These are phyloP conservation scores for Microctenopoma steveboyesi DNA, from an alignment of 2,797 vertebrate genomes.

Conservation along the genomic window DNA sequence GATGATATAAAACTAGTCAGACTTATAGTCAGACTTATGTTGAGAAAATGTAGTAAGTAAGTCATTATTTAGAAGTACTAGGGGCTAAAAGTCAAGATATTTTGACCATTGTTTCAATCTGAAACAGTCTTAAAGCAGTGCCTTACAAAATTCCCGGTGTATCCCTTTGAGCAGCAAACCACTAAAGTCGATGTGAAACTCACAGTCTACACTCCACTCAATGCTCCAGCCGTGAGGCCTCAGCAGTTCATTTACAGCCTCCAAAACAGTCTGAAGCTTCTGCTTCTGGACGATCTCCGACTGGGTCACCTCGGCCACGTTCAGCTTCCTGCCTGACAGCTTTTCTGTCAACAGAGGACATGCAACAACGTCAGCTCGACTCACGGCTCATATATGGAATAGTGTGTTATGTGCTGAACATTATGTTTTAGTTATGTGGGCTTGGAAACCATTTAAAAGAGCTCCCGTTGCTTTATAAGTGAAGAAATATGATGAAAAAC, in stretches of 20 bases:
- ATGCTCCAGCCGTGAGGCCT: conserved; percentile 91
- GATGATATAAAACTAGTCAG: no score
- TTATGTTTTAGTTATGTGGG: not conserved
- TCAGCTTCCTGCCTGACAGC: conserved; percentile 89
- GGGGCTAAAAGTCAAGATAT: not conserved
- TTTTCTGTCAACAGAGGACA: conserved; percentile 83
- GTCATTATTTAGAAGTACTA: no score
- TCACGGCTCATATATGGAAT: not conserved
- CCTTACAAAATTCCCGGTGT: not conserved
- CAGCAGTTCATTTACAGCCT: conserved; percentile 90
- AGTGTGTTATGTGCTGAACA: not conserved
- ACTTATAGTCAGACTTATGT: no score
- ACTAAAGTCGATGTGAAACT: conserved; percentile 64
- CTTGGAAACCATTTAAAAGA: no score
- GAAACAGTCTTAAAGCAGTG: not conserved
- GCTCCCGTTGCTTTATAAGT: no score
- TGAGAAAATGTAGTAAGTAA: no score
- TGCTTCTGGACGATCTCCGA: conserved; percentile 97
- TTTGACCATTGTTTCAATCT: not conserved
- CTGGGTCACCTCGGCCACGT: conserved; percentile 96
- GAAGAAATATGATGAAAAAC: no score
- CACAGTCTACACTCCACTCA: conserved; percentile 95
- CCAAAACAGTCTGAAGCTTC: conserved; percentile 94
- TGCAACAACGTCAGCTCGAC: not conserved
- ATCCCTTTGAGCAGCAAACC: not conserved